Evolutionary conservation across 2,113 vertebrate species (phyloP), one percentile per base, ranked within the genome.

Genomic region (Pyxicephalus adspersus): DNA sequence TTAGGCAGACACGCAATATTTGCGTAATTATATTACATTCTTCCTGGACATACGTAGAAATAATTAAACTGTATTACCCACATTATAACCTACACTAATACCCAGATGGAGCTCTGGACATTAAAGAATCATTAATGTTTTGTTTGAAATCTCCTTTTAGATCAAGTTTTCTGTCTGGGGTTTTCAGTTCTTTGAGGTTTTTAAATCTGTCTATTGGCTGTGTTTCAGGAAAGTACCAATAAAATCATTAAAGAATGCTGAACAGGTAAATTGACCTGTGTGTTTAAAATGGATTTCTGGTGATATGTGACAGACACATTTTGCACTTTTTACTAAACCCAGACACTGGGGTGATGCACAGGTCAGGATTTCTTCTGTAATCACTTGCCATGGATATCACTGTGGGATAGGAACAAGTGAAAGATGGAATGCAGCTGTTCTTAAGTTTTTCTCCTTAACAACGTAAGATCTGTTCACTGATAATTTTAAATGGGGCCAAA

Each of bases 291-390:
- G 26, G 26, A 72, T 54, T 72, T 57, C 17, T 29, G 55, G 19
- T 22, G 26, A 72, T 57, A 28, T 72, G 52, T 57, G 52, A 26
- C 52, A 57, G 70, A 72, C 70, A 22, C 70, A 57, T 57, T 57
- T 52, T 72, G 26, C 70, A 57, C 70, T 57, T 55, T 57, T 31
- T 57, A 51, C 26, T n/a, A 57, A 57, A 31, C 29, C 29, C 26
- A 54, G 15, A 1, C 52, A 20, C 13, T 31, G 7, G 29, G 70
- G 70, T 72, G 70, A 72, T 20, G 16, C 22, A 31, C 1, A 34
- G 52, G 70, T 72, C 70, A 72, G 26, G 7, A 72, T 57, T 29
- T 29, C 25, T 29, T 64, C 18, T 29, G 18, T 19, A 19, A 64
- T 8, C 38, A 45, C 8, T 45, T 9, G 38, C 38, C 38, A 13